Evolutionary conservation across 92 coral and sea anemone genomes (phyloP).

Genomic region (Zoanthus solanderi): DNA sequence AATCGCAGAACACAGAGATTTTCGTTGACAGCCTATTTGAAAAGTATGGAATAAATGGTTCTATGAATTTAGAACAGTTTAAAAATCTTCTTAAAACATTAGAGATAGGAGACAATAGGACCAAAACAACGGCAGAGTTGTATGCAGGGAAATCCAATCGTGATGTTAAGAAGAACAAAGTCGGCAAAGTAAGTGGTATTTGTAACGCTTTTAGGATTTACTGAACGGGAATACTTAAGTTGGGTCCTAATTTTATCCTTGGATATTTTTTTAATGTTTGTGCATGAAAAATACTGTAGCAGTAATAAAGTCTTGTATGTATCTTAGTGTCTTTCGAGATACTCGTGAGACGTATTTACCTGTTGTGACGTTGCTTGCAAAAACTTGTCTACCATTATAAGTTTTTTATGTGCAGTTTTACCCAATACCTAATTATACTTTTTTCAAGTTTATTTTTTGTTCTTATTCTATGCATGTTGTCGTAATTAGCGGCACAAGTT

Average conservation of each 20-base stretch:
- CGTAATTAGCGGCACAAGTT: not conserved
- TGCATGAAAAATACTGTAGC: not conserved
- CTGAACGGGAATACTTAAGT: not conserved
- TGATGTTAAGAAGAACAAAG: not conserved
- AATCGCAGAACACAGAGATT: conserved; percentile 48
- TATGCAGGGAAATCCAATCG: not conserved
- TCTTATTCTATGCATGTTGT: no score
- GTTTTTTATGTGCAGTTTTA: no score
- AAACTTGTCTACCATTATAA: no score
- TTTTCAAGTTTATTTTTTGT: no score
- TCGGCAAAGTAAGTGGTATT: conserved; percentile 24
- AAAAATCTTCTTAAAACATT: conserved; percentile 57
- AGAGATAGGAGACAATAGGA: conserved; percentile 61
- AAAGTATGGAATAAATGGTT: conserved; percentile 76
- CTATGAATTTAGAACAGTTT: conserved; percentile 67
- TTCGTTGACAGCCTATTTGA: conserved; percentile 72
- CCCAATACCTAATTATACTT: no score
- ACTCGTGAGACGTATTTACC: no score
- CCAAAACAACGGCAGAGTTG: conserved; percentile 10
- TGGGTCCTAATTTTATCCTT: not conserved
- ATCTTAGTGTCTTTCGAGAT: not conserved
- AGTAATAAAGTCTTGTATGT: not conserved
- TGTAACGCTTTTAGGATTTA: not conserved
- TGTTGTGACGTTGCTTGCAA: no score
- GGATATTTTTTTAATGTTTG: not conserved